Conservation (phyloP, 2,888 invertebrate species). For the Calameuta idolon region DNA sequence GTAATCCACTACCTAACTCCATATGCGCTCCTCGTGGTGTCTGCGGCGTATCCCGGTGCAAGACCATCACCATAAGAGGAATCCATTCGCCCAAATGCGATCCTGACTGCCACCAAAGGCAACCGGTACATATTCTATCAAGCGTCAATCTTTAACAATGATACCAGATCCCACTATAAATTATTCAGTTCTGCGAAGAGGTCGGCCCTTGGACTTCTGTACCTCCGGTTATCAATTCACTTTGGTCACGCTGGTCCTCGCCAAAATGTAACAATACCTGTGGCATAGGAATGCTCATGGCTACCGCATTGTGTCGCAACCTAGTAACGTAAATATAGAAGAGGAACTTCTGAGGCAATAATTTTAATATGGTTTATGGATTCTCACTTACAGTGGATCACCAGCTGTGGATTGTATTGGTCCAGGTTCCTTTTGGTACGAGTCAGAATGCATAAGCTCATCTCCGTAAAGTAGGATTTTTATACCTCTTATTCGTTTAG, state of each 20-base stretch:
- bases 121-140: slow-evolving; percentile 53
- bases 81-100: slow-evolving; percentile 63
- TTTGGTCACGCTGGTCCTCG: slow-evolving; percentile 63
- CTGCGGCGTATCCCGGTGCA: slow-evolving; percentile 62
- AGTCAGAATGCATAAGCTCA: background rate
- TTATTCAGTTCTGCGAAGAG: slow-evolving; percentile 62
- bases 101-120: slow-evolving; percentile 56
- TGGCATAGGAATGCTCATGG: slow-evolving; percentile 45
- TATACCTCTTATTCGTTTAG: slow-evolving; percentile 40
- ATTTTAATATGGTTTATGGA: slow-evolving; percentile 23
- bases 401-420: slow-evolving; percentile 64
- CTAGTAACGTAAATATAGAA: slow-evolving; percentile 59
- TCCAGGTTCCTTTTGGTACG: slow-evolving; percentile 65
- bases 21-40: slow-evolving; percentile 64
- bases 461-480: background rate
- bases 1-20: slow-evolving; percentile 60
- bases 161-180: slow-evolving; percentile 3
- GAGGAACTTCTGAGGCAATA: background rate
- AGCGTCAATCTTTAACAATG: background rate
- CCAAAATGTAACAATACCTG: slow-evolving; percentile 49
- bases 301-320: slow-evolving; percentile 60
- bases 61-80: slow-evolving; percentile 49
- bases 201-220: slow-evolving; percentile 51
- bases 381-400: slow-evolving; percentile 47
- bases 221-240: slow-evolving; percentile 53